A percentile compares a stretch with the other conserved stretches of the same genome.
Conservation (phyloP, 2,113 vertebrate species). For the Calyptommatus sinebrachiatus region DNA sequence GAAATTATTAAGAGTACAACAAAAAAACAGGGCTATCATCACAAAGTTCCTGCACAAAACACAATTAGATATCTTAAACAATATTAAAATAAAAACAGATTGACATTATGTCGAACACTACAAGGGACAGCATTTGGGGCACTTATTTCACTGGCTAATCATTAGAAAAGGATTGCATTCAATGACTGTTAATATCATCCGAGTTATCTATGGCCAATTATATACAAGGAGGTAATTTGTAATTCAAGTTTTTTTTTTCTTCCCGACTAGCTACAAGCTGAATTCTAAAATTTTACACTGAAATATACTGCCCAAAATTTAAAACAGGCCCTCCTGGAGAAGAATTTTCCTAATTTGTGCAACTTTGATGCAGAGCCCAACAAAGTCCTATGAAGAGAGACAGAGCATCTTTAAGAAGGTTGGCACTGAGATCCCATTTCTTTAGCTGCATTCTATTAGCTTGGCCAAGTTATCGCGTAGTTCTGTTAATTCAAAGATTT, state of each 20-base stretch:
- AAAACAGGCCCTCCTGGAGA: constrained; percentile 72
- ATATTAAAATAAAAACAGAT: constrained; percentile 57
- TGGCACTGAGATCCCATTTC: constrained; percentile 71
- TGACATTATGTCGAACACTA: constrained; percentile 66
- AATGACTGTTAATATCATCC: constrained; percentile 69
- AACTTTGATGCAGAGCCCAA: constrained; percentile 48
- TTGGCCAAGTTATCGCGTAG: constrained; percentile 95
- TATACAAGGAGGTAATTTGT: constrained; percentile 80
- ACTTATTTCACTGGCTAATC: constrained; percentile 61
- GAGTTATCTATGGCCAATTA: constrained; percentile 77
- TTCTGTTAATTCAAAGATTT: constrained; percentile 98
- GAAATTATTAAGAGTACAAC: constrained; percentile 80
- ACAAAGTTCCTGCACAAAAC: constrained; percentile 77
- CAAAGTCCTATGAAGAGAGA: constrained; percentile 66
- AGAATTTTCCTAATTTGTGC: constrained; percentile 72
- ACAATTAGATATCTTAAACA: constrained; percentile 61
- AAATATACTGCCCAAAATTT: constrained; percentile 75
- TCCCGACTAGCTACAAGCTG: constrained; percentile 67
- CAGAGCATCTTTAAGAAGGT: constrained; percentile 73
- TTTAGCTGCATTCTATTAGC: constrained; percentile 95
- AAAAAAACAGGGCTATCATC: constrained; percentile 75
- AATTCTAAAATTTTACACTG: constrained; percentile 73
- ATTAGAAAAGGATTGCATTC: constrained; percentile 72
- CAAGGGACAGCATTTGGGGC: constrained; percentile 64
- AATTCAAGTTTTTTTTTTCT: constrained; percentile 74